Percentiles rank a stretch among this genome's conserved stretches.
These are phyloP conservation scores for Rhinella marina DNA, from an alignment of 2,797 vertebrate species.

Conservation along the genomic window DNA sequence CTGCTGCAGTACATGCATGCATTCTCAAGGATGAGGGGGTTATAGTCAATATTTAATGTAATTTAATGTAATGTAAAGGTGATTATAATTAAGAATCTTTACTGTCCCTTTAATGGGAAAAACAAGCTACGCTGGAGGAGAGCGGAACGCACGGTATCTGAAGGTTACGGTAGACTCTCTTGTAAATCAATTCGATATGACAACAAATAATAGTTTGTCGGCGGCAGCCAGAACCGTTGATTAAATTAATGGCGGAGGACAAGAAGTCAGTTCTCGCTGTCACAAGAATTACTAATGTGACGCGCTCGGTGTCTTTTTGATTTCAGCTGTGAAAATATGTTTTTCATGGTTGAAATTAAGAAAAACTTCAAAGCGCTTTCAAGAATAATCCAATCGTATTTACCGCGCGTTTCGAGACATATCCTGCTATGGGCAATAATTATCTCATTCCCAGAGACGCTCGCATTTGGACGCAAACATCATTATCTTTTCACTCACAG, in stretches of 20 bases:
- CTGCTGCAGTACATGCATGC: too few species aligned
- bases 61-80: too few species aligned
- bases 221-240: neutral
- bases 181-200: neutral
- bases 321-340: neutral
- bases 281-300: constrained; percentile 7
- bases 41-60: too few species aligned
- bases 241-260: neutral
- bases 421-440: neutral
- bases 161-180: too few species aligned
- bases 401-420: neutral
- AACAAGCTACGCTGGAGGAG: too few species aligned
- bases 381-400: constrained; percentile 15
- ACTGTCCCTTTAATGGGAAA: too few species aligned
- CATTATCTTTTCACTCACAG: neutral
- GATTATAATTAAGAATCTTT: too few species aligned
- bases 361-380: neutral
- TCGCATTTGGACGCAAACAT: neutral
- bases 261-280: neutral
- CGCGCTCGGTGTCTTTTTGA: neutral
- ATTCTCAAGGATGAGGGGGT: too few species aligned
- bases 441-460: neutral
- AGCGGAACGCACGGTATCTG: too few species aligned
- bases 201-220: neutral
- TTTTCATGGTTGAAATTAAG: constrained; percentile 30